Evolutionary conservation across 2,888 invertebrate species (phyloP).

Genomic region (Helobdella robusta): DNA sequence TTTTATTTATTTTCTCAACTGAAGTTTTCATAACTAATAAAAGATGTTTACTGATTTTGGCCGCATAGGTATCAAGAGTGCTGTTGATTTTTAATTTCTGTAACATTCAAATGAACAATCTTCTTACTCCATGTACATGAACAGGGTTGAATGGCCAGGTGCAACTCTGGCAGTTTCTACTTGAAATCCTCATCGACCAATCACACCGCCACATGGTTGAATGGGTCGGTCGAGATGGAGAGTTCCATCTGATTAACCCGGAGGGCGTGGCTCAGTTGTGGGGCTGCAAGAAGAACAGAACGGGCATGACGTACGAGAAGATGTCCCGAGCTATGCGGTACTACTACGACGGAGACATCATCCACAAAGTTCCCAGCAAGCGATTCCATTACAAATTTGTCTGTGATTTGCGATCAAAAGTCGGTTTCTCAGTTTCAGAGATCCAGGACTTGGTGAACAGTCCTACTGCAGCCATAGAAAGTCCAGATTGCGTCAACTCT

Average conservation of each 20-base stretch:
- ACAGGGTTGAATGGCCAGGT: not conserved
- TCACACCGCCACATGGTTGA: not conserved
- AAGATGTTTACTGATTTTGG: no score
- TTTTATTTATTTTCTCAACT: no score
- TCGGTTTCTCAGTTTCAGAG: not conserved
- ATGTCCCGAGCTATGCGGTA: conserved; percentile 7
- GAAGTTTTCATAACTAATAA: no score
- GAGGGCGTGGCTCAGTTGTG: not conserved
- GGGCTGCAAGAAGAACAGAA: not conserved
- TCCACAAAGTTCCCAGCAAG: conserved; percentile 9
- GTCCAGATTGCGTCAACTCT: not conserved
- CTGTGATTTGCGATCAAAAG: not conserved
- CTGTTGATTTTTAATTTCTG: no score
- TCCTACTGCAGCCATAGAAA: not conserved
- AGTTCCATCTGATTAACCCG: not conserved
- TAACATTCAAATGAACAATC: no score
- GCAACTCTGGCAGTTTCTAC: conserved; percentile 12
- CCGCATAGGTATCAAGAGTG: no score
- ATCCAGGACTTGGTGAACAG: not conserved
- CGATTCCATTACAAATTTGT: conserved; percentile 18
- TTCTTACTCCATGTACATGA: no score
- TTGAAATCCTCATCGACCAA: not conserved
- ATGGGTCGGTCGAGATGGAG: not conserved
- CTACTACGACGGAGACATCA: not conserved
- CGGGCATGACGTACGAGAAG: conserved; percentile 10